phyloP scores from a whole-genome alignment of 2,113 vertebrate genomes.

The Alectura lathami region DNA sequence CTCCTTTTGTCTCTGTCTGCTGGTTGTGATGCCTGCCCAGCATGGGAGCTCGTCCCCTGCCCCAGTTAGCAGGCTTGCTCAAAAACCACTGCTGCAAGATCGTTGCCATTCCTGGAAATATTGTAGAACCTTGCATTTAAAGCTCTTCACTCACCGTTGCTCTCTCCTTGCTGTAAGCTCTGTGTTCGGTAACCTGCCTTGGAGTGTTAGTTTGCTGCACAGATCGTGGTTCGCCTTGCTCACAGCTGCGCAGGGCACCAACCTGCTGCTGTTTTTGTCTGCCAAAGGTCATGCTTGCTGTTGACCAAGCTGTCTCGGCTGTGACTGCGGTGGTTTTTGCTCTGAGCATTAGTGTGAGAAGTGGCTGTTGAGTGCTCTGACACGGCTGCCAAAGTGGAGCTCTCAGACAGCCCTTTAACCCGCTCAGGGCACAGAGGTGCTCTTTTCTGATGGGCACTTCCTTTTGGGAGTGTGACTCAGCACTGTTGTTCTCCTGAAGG shows the following conservation, averaged over 20 bases:
- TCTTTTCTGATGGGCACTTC: background rate
- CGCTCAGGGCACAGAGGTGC: rapidly evolving
- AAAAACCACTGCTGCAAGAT: background rate
- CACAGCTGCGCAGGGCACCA: rapidly evolving
- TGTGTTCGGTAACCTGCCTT: background rate
- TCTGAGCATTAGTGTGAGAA: background rate
- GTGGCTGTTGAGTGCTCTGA: background rate
- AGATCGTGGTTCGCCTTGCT: background rate
- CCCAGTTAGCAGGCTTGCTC: background rate
- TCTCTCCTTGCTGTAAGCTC: background rate
- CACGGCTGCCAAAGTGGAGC: background rate
- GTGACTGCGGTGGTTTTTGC: background rate
- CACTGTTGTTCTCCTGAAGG: background rate
- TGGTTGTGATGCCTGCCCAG: background rate
- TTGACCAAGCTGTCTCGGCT: background rate
- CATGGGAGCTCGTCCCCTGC: background rate
- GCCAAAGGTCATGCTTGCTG: background rate
- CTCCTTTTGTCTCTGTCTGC: background rate
- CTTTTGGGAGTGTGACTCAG: background rate
- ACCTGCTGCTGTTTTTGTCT: background rate
- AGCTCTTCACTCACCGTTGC: rapidly evolving
- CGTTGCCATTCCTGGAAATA: background rate
- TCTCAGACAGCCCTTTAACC: background rate
- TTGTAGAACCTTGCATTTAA: no score
- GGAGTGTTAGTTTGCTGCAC: rapidly evolving